Conservation (phyloP, 2,888 invertebrate species). For the Ryuthela nishihirai region DNA sequence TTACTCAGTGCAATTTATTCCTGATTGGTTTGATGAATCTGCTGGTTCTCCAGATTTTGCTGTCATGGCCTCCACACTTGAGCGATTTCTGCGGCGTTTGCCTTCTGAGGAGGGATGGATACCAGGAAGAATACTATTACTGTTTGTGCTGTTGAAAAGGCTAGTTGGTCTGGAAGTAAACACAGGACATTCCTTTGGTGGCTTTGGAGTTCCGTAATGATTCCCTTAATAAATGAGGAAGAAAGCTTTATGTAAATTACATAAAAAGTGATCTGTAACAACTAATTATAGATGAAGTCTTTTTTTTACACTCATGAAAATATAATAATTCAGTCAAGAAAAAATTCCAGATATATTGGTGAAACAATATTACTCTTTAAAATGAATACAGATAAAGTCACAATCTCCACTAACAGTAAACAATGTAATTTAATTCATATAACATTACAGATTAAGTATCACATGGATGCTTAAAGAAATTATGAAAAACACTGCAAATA, state of each 20-base stretch:
- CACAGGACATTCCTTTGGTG: conserved; percentile 50
- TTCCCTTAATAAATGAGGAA: conserved; percentile 52
- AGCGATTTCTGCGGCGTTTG: conserved; percentile 56
- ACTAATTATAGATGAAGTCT: neutral
- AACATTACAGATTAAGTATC: no score
- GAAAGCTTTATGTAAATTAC: neutral
- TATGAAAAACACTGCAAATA: no score
- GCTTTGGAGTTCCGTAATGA: conserved; percentile 61
- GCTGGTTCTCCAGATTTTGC: conserved; percentile 45
- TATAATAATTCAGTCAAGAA: neutral
- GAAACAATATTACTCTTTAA: no score
- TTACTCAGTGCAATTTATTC: conserved; percentile 22
- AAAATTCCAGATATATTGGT: no score
- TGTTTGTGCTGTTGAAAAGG: conserved; percentile 22
- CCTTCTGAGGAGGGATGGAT: conserved; percentile 54
- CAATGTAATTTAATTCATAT: no score
- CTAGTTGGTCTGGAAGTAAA: conserved; percentile 43
- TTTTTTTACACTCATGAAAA: neutral
- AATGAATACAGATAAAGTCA: no score
- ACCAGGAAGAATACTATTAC: conserved; percentile 52
- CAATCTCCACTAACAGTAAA: no score
- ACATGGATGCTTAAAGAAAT: no score
- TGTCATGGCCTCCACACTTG: conserved; percentile 57
- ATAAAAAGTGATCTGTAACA: neutral
- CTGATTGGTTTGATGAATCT: conserved; percentile 18